phyloP scores from a whole-genome alignment of 2,888 invertebrate genomes.

The Drosophila buzzatii region DNA sequence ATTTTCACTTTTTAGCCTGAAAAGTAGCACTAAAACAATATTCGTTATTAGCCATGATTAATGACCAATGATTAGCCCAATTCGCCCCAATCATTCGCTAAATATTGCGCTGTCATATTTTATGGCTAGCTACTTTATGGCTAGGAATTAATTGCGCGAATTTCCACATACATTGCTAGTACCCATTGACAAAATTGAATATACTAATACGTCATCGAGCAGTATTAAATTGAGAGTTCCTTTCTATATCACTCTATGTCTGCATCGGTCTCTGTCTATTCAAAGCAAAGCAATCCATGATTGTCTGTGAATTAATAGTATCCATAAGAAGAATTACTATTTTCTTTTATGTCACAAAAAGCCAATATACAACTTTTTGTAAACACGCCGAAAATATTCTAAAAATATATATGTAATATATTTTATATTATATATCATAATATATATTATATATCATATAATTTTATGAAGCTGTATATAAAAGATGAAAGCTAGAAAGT shows the following conservation, averaged over 20 bases:
- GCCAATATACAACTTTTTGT: too few relatives aligned
- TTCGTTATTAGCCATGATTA: conserved; percentile 46
- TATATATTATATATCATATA: too few relatives aligned
- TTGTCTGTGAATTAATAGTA: too few relatives aligned
- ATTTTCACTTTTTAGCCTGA: conserved; percentile 68
- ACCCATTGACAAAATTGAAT: not conserved
- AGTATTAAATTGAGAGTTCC: not conserved
- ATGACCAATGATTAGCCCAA: conserved; percentile 44
- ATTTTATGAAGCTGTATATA: too few relatives aligned
- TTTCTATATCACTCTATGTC: not conserved
- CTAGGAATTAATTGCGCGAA: conserved; percentile 49
- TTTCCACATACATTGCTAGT: conserved; percentile 8
- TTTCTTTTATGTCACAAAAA: too few relatives aligned
- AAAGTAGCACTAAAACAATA: conserved; percentile 35
- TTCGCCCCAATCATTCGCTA: conserved; percentile 38
- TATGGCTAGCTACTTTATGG: conserved; percentile 50
- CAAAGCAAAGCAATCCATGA: too few relatives aligned
- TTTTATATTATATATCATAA: too few relatives aligned
- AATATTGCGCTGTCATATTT: conserved; percentile 56
- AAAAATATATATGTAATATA: too few relatives aligned
- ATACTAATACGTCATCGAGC: not conserved
- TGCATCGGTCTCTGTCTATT: not conserved
- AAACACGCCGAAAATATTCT: too few relatives aligned
- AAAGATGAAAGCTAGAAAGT: too few relatives aligned
- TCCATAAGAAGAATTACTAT: too few relatives aligned